These are phyloP conservation scores for Ctena decussata DNA, from an alignment of 2,888 invertebrate genomes.

Conservation along the genomic window DNA sequence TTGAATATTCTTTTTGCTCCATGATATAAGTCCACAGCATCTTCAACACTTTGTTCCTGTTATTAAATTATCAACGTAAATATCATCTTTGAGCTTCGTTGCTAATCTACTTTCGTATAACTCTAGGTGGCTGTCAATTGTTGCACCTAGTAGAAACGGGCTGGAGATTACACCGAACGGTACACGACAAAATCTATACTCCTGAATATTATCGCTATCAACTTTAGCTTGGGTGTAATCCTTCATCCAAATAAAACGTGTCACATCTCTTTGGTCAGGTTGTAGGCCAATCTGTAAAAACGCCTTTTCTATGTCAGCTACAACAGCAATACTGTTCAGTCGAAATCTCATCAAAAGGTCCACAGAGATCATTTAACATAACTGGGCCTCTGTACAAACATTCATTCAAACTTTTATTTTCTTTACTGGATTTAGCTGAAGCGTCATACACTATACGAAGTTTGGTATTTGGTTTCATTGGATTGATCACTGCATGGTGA, in stretches of 20 bases:
- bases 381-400: slow-evolving; percentile 26
- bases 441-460: slow-evolving; percentile 3
- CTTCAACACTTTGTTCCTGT: not conserved
- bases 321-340: not conserved
- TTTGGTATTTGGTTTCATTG: not conserved
- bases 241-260: slow-evolving; percentile 22
- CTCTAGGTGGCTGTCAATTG: slow-evolving; percentile 9
- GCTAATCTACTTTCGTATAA: not conserved
- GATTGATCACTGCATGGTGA: slow-evolving; percentile 9
- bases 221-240: not conserved
- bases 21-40: not conserved
- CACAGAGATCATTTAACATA: slow-evolving; percentile 27
- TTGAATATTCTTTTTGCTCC: slow-evolving; percentile 4
- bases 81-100: not conserved
- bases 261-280: slow-evolving; percentile 14
- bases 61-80: slow-evolving; percentile 2
- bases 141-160: slow-evolving; percentile 25
- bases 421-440: slow-evolving; percentile 2
- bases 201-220: slow-evolving; percentile 8
- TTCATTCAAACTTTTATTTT: slow-evolving; percentile 36
- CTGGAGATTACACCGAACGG: slow-evolving; percentile 24
- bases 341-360: slow-evolving; percentile 20
- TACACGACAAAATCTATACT: slow-evolving; percentile 21
- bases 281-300: not conserved
- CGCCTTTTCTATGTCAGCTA: slow-evolving; percentile 22